Percentiles rank a stretch among this genome's conserved stretches.
These are phyloP conservation scores for Spodoptera litura DNA, from an alignment of 1,140 invertebrate species.

Conservation along the genomic window DNA sequence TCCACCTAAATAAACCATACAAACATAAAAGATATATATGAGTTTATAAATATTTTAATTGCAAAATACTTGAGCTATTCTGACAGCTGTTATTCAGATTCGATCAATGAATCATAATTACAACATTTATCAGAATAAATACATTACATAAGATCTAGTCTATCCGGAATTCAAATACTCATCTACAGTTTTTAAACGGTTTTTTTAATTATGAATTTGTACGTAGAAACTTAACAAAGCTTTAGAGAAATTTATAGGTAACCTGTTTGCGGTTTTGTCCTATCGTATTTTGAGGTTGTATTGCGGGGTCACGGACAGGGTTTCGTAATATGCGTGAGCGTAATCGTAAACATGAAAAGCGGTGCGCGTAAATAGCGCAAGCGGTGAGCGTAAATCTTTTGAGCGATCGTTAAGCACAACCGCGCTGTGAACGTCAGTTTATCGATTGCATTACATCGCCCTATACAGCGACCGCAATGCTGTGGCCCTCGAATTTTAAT, in stretches of 20 bases:
- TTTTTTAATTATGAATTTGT: neutral
- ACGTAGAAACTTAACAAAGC: slow-evolving; percentile 10
- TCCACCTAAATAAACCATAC: slow-evolving; percentile 58
- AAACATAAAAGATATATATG: slow-evolving; percentile 71
- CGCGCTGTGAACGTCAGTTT: slow-evolving; percentile 72
- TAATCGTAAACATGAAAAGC: slow-evolving; percentile 74
- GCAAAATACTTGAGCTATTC: slow-evolving; percentile 57
- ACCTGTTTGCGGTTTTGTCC: slow-evolving; percentile 31
- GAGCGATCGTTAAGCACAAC: slow-evolving; percentile 69
- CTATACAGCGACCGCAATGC: slow-evolving; percentile 65
- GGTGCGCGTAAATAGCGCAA: slow-evolving; percentile 68
- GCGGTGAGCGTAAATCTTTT: slow-evolving; percentile 71
- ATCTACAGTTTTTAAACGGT: slow-evolving; percentile 30
- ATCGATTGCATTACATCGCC: slow-evolving; percentile 72
- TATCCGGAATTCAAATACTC: slow-evolving; percentile 1
- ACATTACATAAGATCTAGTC: slow-evolving; percentile 46
- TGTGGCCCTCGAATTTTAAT: slow-evolving; percentile 67
- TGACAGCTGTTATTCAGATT: slow-evolving; percentile 60
- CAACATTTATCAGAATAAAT: slow-evolving; percentile 57
- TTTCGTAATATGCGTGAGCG: slow-evolving; percentile 67
- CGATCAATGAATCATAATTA: slow-evolving; percentile 12
- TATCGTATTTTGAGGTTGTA: slow-evolving; percentile 44
- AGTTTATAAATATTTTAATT: slow-evolving; percentile 80
- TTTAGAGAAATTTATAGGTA: slow-evolving; percentile 34
- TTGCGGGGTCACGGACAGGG: slow-evolving; percentile 59